Percentiles rank a stretch among this genome's conserved stretches.
These are phyloP conservation scores for Polypterus senegalus DNA, from an alignment of 2,113 vertebrate genomes.

Conservation along the genomic window DNA sequence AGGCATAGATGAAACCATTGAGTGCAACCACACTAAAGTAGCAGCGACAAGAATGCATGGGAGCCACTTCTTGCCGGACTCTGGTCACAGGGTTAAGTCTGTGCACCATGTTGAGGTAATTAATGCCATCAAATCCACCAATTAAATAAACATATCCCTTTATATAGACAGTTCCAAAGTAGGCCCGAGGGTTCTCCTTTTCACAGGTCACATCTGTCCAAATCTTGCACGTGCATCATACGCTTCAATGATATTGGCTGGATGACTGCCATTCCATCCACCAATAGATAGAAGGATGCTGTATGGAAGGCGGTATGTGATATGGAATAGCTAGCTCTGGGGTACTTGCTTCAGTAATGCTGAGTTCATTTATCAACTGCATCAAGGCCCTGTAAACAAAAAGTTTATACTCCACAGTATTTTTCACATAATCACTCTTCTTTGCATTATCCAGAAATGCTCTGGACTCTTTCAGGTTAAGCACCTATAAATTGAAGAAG, in stretches of 20 bases:
- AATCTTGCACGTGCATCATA: slow-evolving; percentile 54
- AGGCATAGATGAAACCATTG: slow-evolving; percentile 43
- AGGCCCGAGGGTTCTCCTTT: slow-evolving; percentile 49
- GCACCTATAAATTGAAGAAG: too few species aligned
- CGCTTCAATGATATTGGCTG: slow-evolving; percentile 52
- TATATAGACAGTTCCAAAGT: slow-evolving; percentile 49
- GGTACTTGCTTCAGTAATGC: slow-evolving; percentile 33
- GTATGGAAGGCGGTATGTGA: slow-evolving; percentile 56
- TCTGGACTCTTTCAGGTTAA: too few species aligned
- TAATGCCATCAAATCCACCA: slow-evolving; percentile 54
- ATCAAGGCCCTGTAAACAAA: slow-evolving; percentile 42
- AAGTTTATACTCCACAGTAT: slow-evolving; percentile 44
- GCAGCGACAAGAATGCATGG: slow-evolving; percentile 63
- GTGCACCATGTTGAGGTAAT: slow-evolving; percentile 58
- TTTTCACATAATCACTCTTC: slow-evolving; percentile 46
- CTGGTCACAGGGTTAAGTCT: slow-evolving; percentile 49
- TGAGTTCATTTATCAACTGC: slow-evolving; percentile 48
- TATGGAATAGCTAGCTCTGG: slow-evolving; percentile 24
- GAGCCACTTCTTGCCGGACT: slow-evolving; percentile 56
- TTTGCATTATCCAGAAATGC: slow-evolving; percentile 44
- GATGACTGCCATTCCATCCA: slow-evolving; percentile 55
- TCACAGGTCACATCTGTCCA: slow-evolving; percentile 54
- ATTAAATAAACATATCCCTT: slow-evolving; percentile 60
- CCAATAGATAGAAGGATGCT: slow-evolving; percentile 58
- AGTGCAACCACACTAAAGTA: slow-evolving; percentile 59